phyloP scores from a whole-genome alignment of 2,113 vertebrate genomes.

The Bubalus kerabau region DNA sequence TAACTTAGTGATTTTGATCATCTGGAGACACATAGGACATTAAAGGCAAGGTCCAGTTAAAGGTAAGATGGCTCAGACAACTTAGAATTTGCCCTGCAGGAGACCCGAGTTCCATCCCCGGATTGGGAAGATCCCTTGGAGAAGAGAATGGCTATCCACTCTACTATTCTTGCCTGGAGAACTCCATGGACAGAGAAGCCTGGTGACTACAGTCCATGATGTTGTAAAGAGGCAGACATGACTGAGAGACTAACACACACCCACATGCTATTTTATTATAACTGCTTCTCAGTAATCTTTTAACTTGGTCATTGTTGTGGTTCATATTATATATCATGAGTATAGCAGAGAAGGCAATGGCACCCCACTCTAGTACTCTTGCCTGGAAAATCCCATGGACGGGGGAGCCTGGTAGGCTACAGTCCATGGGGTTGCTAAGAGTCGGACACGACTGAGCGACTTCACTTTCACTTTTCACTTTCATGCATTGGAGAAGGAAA shows the following conservation, averaged over 20 bases:
- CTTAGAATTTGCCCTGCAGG: neutral
- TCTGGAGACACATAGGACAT: neutral
- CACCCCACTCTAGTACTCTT: too few relatives aligned
- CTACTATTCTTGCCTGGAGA: neutral
- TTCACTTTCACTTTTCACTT: too few relatives aligned
- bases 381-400: too few relatives aligned
- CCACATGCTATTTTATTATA: neutral
- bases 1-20: neutral
- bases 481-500: too few relatives aligned
- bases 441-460: too few relatives aligned
- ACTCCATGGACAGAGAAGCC: neutral
- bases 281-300: neutral
- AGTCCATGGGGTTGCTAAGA: too few relatives aligned
- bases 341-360: neutral
- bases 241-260: neutral
- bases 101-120: neutral
- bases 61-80: neutral
- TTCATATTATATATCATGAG: neutral
- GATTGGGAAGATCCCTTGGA: neutral
- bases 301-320: neutral
- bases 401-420: too few relatives aligned
- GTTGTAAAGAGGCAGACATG: neutral
- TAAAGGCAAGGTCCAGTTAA: neutral
- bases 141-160: neutral
- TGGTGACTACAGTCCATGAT: neutral